Base-by-base conservation (phyloP, 2,797 vertebrate species). In the Mallotus villosus region DNA sequence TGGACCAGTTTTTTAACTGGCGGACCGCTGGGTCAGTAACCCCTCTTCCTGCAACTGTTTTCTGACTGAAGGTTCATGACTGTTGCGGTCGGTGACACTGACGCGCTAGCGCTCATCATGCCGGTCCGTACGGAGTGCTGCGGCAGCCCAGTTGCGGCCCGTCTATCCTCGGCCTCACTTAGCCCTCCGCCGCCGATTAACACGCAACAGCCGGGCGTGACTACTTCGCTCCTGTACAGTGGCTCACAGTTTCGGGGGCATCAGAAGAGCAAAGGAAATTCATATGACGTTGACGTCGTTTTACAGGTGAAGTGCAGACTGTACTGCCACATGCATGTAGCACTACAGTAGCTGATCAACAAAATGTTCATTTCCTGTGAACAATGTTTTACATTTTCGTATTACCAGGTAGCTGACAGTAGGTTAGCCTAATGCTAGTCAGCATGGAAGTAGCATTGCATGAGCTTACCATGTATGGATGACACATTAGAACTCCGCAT, bases 241-340 rank as follows among this genome's bases (percentile, higher is more conserved):
- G 97, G 97, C 75, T 95, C 97, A 32, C 96, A 96, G 92, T 99
- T 98, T 91, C 95, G 95, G 74, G 97, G 97, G 16, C 94, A 96
- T 84, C 97, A 99, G 92, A 98, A 96, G 88, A 98, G 97, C 92
- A 98, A 98, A 90, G 97, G 97, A 77, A 98, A 97, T 90, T 95
- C 97, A 0, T 99, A 99, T 88, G 96, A 97, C 87, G 97, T 99
- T 49, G 96, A 98, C 87, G 97, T 99, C 76, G 96, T 97, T 73
- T 87, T 99, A 83, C 97, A 98, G 96, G 97, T 98, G 88, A 91
- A 90, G 72, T 29, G 5, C 41, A 46, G 2, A 46, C 41, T 46
- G 11, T 46, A 46, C 41, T 46, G 41, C 12, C 41, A 12, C 9
- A 46, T 46, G 11, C 41, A 46, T 46, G 41, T 1, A 55, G 51